Percentiles rank a stretch among this genome's conserved stretches.
Evolutionary conservation across 64 coral and sea anemone species (phyloP).

Genomic region (Orbicella faveolata): DNA sequence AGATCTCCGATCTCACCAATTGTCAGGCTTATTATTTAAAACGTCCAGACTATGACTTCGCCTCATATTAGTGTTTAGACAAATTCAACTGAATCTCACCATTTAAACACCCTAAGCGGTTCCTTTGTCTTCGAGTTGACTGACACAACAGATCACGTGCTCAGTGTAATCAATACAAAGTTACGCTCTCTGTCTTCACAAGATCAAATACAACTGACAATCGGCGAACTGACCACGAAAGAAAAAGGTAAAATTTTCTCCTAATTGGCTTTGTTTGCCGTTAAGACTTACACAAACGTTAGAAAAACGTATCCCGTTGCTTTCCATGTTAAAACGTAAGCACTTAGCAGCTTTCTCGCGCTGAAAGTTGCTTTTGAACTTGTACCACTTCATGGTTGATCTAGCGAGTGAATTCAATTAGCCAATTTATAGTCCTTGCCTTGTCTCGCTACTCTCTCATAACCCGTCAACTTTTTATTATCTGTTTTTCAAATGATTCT

Average conservation of each 20-base stretch:
- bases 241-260: conserved; percentile 34
- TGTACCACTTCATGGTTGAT: neutral
- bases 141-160: conserved; percentile 22
- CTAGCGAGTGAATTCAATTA: too few relatives aligned
- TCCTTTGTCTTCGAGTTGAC: conserved; percentile 11
- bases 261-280: neutral
- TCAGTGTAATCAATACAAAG: conserved; percentile 16
- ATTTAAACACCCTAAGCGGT: neutral
- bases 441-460: neutral
- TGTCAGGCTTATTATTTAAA: too few relatives aligned
- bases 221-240: neutral
- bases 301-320: neutral
- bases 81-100: neutral
- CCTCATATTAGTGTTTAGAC: too few relatives aligned
- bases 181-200: neutral
- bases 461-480: too few relatives aligned
- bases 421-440: neutral
- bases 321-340: neutral
- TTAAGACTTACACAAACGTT: neutral
- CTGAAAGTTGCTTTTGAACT: neutral
- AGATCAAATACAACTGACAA: conserved; percentile 1
- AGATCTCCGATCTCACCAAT: too few relatives aligned
- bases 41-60: too few relatives aligned
- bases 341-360: neutral
- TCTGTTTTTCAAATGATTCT: too few relatives aligned